These are phyloP conservation scores for Dasypolia templi DNA, from an alignment of 2,888 invertebrate species.

Conservation along the genomic window DNA sequence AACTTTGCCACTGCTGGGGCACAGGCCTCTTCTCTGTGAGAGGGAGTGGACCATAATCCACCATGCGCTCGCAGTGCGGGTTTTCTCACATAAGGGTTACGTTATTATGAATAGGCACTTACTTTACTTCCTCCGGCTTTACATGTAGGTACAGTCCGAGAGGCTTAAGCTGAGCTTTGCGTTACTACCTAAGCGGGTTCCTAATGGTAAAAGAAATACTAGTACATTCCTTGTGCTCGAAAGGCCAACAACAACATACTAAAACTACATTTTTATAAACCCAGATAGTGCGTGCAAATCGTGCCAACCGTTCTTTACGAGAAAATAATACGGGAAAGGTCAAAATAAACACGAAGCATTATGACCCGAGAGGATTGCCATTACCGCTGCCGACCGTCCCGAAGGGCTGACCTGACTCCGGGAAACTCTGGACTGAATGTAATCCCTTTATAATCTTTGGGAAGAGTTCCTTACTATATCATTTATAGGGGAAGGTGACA, in stretches of 20 bases:
- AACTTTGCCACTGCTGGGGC: no score
- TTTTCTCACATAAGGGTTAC: no score
- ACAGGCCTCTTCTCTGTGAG: no score
- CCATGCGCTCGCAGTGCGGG: no score
- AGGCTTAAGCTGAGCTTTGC: no score
- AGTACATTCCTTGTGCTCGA: no score
- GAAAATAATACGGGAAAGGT: slow-evolving; percentile 37
- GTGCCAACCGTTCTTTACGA: slow-evolving; percentile 15
- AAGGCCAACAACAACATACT: background rate
- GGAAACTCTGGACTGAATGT: slow-evolving; percentile 3
- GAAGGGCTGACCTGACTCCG: slow-evolving; percentile 26
- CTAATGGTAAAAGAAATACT: no score
- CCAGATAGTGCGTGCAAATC: slow-evolving; percentile 22
- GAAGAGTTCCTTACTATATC: slow-evolving; percentile 16
- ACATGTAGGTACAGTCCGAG: no score
- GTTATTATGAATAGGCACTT: no score
- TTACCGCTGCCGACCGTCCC: slow-evolving; percentile 23
- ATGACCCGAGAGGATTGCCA: slow-evolving; percentile 30
- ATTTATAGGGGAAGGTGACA: background rate
- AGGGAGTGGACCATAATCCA: no score
- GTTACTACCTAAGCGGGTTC: no score
- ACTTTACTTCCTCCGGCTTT: no score
- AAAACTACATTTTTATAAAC: slow-evolving; percentile 16
- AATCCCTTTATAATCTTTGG: slow-evolving; percentile 22
- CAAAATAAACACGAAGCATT: slow-evolving; percentile 48